phyloP scores from a whole-genome alignment of 2,113 vertebrate genomes.

The Callopanchax toddi region DNA sequence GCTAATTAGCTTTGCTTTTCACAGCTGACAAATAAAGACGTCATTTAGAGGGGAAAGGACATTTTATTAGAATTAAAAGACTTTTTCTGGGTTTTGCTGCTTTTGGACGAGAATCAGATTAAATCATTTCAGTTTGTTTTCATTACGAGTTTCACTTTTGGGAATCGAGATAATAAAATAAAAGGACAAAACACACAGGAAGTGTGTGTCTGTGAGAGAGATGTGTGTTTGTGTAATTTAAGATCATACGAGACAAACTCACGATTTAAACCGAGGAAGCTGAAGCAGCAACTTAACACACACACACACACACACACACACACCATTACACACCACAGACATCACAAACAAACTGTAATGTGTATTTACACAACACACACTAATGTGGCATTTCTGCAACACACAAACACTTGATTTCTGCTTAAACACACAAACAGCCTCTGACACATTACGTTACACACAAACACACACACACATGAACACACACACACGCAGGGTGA shows the following conservation, averaged over 20 bases:
- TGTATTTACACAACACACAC: slow-evolving; percentile 27
- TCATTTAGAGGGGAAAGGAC: background rate
- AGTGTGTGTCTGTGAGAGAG: too few species aligned
- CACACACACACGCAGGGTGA: slow-evolving; percentile 1
- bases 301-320: slow-evolving; percentile 19
- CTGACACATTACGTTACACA: slow-evolving; percentile 14
- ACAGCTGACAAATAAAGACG: background rate
- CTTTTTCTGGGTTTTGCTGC: background rate
- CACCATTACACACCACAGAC: background rate
- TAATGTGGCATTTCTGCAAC: slow-evolving; percentile 13
- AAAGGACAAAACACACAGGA: too few species aligned
- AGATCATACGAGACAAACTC: too few species aligned
- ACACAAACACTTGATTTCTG: background rate
- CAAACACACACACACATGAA: slow-evolving; percentile 19
- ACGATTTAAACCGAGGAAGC: too few species aligned
- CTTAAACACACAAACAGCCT: slow-evolving; percentile 2
- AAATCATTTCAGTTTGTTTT: too few species aligned
- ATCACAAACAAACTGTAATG: background rate
- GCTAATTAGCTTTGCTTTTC: background rate
- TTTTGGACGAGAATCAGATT: too few species aligned
- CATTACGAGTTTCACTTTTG: too few species aligned
- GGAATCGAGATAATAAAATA: too few species aligned
- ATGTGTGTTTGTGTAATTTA: too few species aligned
- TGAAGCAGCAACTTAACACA: background rate
- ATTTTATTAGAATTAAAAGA: background rate